Evolutionary conservation across 2,797 vertebrate genomes (phyloP).

Genomic region (Cynopterus sphinx): DNA sequence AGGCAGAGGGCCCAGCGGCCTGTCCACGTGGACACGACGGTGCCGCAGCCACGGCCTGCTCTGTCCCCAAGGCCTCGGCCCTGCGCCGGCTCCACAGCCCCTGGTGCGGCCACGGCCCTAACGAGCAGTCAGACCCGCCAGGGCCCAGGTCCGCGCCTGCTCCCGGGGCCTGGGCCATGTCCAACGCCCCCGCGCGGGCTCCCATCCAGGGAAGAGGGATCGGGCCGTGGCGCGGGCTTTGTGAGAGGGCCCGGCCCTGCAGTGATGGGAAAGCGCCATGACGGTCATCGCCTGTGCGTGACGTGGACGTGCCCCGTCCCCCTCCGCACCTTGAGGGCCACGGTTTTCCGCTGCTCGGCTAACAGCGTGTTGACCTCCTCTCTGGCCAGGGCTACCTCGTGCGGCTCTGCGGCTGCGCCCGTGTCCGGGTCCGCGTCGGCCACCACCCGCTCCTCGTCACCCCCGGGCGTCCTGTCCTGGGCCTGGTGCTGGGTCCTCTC

Average conservation of each 20-base stretch:
- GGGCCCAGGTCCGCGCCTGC: not conserved
- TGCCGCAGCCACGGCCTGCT: not conserved
- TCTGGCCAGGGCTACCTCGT: constrained; percentile 72
- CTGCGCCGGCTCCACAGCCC: accelerated
- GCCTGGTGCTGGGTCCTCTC: constrained; percentile 61
- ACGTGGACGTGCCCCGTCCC: accelerated
- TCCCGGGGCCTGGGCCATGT: not conserved
- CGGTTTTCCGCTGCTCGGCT: constrained; percentile 69
- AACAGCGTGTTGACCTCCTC: constrained; percentile 81
- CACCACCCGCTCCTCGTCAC: constrained; percentile 20
- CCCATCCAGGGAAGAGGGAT: not conserved
- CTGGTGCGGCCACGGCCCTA: accelerated
- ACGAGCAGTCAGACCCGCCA: not conserved
- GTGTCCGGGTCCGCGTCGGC: not conserved
- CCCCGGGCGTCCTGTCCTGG: not conserved
- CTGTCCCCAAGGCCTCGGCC: not conserved
- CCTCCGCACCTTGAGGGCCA: constrained; percentile 76
- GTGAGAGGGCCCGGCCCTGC: accelerated
- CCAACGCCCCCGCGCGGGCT: not conserved
- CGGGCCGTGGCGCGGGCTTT: accelerated
- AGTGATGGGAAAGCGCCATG: accelerated
- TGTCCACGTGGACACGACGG: accelerated
- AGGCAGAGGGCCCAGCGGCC: accelerated
- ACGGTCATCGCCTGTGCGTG: accelerated
- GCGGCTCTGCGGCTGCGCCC: constrained; percentile 70